Evolutionary conservation across 2,113 vertebrate genomes (phyloP).

Genomic region (Actenoides lindsayi): DNA sequence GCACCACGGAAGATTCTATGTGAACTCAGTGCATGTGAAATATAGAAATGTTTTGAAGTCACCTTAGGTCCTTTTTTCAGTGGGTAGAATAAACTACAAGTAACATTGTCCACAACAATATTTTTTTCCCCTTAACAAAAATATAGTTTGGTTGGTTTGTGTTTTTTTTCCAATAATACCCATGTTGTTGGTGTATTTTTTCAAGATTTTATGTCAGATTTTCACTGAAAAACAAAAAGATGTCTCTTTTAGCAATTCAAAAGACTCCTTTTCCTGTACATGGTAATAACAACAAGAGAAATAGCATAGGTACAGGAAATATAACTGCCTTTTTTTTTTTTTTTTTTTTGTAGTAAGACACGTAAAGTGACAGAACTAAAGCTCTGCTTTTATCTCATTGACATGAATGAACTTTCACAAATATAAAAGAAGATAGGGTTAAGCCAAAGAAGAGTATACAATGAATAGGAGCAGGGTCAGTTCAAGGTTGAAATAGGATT

Average conservation of each 20-base stretch:
- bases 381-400: background rate
- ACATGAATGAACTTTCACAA: background rate
- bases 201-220: background rate
- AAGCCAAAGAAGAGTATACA: background rate
- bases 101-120: accelerated
- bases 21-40: background rate
- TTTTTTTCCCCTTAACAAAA: background rate
- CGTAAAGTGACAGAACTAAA: background rate
- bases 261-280: background rate
- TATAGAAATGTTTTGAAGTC: background rate
- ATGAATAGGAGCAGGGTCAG: background rate
- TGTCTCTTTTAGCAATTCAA: background rate
- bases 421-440: background rate
- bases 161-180: accelerated
- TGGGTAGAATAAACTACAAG: background rate
- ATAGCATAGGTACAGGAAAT: background rate
- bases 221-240: background rate
- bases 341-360: background rate
- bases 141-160: accelerated
- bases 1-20: background rate
- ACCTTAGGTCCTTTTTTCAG: background rate
- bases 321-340: background rate
- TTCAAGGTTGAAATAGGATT: background rate
- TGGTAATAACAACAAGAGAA: background rate
- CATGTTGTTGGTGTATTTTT: background rate